Evolutionary conservation across 2,888 invertebrate genomes (phyloP), one percentile per base, ranked within the genome.

Genomic region (Cistogaster globosa): DNA sequence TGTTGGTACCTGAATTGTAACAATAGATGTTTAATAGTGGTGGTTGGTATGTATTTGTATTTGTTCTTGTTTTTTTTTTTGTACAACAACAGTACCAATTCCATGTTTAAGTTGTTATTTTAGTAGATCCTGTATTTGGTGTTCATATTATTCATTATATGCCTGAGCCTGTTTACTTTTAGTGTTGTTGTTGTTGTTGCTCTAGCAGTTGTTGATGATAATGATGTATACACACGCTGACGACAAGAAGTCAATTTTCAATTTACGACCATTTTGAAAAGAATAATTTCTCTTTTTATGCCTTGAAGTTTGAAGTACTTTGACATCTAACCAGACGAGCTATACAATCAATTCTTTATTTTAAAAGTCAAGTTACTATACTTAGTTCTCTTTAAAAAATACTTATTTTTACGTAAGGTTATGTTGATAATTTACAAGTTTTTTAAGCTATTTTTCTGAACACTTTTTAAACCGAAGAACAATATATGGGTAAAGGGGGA

Each of bases 191-290:
- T 53, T 53, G n/a, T 67, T 60, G 36, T 51, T 76, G 45, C 38
- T 67, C 48, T 62, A 55, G 58, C 68, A 36, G 67, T 42, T 63
- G 72, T 18, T 69, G 68, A 77, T 86, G 83, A 81, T 69, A 76
- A 85, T 85, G 71, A 75, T 85, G 82, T 79, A 9, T 76, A 62
- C 69, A 78, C 79, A 81, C 79, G 67, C 80, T 82, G 89, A 90
- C 90, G 90, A 90, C 90, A 89, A 90, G 89, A 90, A 90, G 90
- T 90, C 90, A 90, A 90, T 88, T 90, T 89, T 89, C 90, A 90
- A 91, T 91, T 91, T 91, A 91, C 90, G 90, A 91, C 90, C 91
- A 90, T 91, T 91, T 91, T 90, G 89, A 90, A 87, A 90, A 90
- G 90, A 90, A 88, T 90, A 88, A 90, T 90, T 90, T 88, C 87